A percentile compares a stretch with the other conserved stretches of the same genome.
These are phyloP conservation scores for Melanotaenia boesemani DNA, from an alignment of 2,797 vertebrate genomes.

Conservation along the genomic window DNA sequence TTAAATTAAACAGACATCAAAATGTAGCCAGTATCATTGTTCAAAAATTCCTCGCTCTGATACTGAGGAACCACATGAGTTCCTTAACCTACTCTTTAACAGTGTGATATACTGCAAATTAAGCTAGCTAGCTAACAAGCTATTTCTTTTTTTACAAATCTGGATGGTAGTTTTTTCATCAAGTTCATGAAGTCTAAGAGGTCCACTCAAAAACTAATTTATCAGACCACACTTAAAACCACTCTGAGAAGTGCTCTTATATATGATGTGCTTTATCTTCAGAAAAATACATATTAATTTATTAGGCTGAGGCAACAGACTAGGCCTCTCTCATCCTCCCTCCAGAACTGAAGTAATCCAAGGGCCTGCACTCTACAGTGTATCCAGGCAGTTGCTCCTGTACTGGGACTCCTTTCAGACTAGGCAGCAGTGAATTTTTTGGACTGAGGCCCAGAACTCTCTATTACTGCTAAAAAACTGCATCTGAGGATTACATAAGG, in stretches of 20 bases:
- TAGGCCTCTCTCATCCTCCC: constrained; percentile 23
- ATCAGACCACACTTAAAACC: not conserved
- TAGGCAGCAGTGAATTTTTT: constrained; percentile 58
- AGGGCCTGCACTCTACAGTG: constrained; percentile 43
- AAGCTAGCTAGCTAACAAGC: not conserved
- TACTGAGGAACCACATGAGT: too few relatives aligned
- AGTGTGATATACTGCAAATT: too few relatives aligned
- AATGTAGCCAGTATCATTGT: too few relatives aligned
- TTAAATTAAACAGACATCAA: too few relatives aligned
- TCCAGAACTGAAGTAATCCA: constrained; percentile 41
- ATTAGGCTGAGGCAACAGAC: constrained; percentile 24
- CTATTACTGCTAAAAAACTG: constrained; percentile 65
- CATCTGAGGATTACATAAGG: constrained; percentile 67
- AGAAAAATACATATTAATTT: constrained; percentile 27
- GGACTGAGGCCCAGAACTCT: constrained; percentile 68
- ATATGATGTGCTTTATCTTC: constrained; percentile 25
- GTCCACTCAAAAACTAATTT: not conserved
- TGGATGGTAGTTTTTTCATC: too few relatives aligned
- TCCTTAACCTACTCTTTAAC: too few relatives aligned
- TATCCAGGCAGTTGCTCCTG: constrained; percentile 68
- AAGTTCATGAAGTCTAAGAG: not conserved
- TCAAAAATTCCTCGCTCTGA: too few relatives aligned
- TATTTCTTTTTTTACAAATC: not conserved
- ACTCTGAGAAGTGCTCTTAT: not conserved
- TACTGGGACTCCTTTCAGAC: constrained; percentile 65